phyloP scores from a whole-genome alignment of 1,140 invertebrate genomes.

The Pogonomyrmex barbatus region DNA sequence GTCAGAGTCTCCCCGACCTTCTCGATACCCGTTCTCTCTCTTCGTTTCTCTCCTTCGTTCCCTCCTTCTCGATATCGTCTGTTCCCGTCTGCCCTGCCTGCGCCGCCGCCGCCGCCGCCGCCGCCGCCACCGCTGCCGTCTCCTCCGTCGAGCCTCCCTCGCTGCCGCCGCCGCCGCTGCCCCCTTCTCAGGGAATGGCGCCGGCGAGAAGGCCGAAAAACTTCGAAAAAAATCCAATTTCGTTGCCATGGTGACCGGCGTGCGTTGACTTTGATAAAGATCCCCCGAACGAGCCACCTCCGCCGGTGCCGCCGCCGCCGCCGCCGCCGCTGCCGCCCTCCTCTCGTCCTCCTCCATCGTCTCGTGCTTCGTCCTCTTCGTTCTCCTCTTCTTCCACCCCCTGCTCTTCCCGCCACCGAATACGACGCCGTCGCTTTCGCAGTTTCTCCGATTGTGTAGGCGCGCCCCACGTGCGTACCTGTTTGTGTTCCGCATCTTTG shows the following conservation, averaged over 20 bases:
- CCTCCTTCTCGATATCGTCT: slow-evolving; percentile 63
- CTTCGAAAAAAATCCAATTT: slow-evolving; percentile 86
- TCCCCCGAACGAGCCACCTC: slow-evolving; percentile 78
- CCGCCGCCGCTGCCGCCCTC: slow-evolving; percentile 49
- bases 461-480: slow-evolving; percentile 52
- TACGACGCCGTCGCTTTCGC: slow-evolving; percentile 72
- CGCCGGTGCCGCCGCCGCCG: slow-evolving; percentile 63
- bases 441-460: slow-evolving; percentile 74
- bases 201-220: slow-evolving; percentile 84
- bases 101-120: slow-evolving; percentile 50
- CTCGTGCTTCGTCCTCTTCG: slow-evolving; percentile 59
- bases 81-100: slow-evolving; percentile 43
- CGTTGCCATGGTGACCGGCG: slow-evolving; percentile 85
- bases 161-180: slow-evolving; percentile 27
- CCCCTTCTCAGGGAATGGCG: slow-evolving; percentile 65
- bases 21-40: slow-evolving; percentile 73
- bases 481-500: slow-evolving; percentile 33
- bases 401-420: slow-evolving; percentile 39
- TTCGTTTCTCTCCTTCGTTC: slow-evolving; percentile 62
- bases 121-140: slow-evolving; percentile 64
- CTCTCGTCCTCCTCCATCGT: slow-evolving; percentile 56
- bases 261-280: slow-evolving; percentile 86
- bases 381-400: slow-evolving; percentile 55
- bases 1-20: slow-evolving; percentile 82
- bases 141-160: background rate